A percentile compares a stretch with the other conserved stretches of the same genome.
Conservation (phyloP, 2,113 vertebrate genomes). For the Synchiropus splendidus region DNA sequence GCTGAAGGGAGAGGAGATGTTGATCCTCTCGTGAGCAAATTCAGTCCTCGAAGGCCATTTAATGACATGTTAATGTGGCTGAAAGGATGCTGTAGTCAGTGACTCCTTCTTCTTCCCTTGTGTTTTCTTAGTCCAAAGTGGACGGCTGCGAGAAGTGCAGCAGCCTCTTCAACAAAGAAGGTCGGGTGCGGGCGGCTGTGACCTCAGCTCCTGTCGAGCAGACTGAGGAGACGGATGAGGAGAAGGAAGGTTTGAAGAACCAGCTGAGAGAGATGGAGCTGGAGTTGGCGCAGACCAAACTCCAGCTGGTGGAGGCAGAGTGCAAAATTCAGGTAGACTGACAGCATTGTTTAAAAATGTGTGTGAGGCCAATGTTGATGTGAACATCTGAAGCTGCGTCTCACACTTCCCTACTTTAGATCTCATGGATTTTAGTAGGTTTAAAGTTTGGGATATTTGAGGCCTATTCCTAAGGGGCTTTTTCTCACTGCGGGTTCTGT, state of each 20-base stretch:
- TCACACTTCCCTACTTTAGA: no score
- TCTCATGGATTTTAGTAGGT: no score
- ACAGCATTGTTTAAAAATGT: neutral
- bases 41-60: no score
- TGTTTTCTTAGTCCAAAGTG: slow-evolving; percentile 38
- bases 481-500: no score
- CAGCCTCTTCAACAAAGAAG: slow-evolving; percentile 60
- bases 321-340: slow-evolving; percentile 91
- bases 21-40: no score
- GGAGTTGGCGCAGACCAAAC: slow-evolving; percentile 94
- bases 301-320: slow-evolving; percentile 95
- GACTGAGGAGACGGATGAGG: slow-evolving; percentile 82
- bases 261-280: slow-evolving; percentile 98
- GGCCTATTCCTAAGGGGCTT: no score
- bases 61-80: no score
- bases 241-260: slow-evolving; percentile 88
- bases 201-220: slow-evolving; percentile 62
- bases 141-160: slow-evolving; percentile 60
- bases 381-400: neutral
- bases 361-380: neutral
- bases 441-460: no score
- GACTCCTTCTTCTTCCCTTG: no score
- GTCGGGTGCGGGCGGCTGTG: slow-evolving; percentile 46
- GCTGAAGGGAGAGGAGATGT: no score
- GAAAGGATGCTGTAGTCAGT: no score